Evolutionary conservation across 2,113 vertebrate genomes (phyloP).

Genomic region (Dicaeum eximium): DNA sequence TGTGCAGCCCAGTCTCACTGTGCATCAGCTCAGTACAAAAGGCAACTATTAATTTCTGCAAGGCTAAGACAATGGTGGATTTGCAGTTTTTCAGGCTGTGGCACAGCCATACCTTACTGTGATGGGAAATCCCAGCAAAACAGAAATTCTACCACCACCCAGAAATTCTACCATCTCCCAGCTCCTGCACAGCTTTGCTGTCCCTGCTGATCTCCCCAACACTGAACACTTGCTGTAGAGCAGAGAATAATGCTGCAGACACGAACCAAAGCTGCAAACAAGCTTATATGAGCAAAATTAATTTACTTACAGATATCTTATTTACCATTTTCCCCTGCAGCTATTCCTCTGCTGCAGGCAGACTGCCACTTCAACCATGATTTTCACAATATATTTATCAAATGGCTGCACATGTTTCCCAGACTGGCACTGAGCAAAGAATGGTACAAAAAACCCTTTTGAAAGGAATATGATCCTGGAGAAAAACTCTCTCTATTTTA

Average conservation of each 20-base stretch:
- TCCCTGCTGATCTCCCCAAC: not conserved
- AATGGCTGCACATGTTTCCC: not conserved
- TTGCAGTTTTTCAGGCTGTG: not conserved
- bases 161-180: not conserved
- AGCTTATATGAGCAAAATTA: constrained; percentile 33
- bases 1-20: not conserved
- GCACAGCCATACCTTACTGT: not conserved
- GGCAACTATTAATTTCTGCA: not conserved
- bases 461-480: not conserved
- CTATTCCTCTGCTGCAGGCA: not conserved
- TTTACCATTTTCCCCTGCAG: not conserved
- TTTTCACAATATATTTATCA: not conserved
- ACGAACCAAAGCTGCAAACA: not conserved
- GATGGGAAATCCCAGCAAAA: not conserved
- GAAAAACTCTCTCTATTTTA: not conserved
- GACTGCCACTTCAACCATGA: not conserved
- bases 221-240: not conserved
- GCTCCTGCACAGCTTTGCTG: not conserved
- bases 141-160: not conserved
- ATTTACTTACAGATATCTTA: constrained; percentile 11
- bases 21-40: not conserved
- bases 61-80: not conserved
- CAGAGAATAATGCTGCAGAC: not conserved
- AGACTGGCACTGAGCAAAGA: not conserved
- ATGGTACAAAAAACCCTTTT: not conserved